Evolutionary conservation across 2,888 invertebrate genomes (phyloP).

Genomic region (Drosophila anomelani): DNA sequence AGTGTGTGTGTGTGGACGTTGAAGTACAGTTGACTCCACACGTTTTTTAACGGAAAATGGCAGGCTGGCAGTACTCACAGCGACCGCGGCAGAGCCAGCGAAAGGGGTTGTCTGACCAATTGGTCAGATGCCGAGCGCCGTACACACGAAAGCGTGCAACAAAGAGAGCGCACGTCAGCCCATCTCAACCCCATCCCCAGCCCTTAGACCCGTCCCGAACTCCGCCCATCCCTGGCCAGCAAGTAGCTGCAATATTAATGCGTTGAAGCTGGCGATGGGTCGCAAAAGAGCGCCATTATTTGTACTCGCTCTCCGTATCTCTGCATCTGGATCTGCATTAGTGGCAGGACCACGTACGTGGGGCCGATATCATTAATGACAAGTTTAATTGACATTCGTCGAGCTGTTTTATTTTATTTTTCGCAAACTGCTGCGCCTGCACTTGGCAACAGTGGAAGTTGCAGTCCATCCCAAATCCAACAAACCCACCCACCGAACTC

Average conservation of each 20-base stretch:
- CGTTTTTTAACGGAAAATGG: constrained; percentile 72
- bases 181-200: constrained; percentile 30
- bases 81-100: constrained; percentile 21
- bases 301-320: constrained; percentile 22
- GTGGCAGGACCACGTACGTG: constrained; percentile 22
- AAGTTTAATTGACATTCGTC: constrained; percentile 64
- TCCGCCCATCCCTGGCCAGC: constrained; percentile 29
- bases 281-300: constrained; percentile 53
- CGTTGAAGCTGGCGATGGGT: constrained; percentile 36
- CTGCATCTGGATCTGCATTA: constrained; percentile 18
- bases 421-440: constrained; percentile 57
- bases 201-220: background rate
- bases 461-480: constrained; percentile 5
- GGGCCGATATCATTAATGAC: constrained; percentile 64
- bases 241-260: constrained; percentile 69
- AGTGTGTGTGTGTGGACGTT: constrained; percentile 53
- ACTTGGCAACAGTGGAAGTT: constrained; percentile 61
- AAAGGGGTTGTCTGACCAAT: constrained; percentile 37
- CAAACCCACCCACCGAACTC: constrained; percentile 37
- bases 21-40: constrained; percentile 82
- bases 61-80: constrained; percentile 48
- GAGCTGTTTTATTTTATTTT: constrained; percentile 10
- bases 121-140: constrained; percentile 60
- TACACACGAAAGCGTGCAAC: constrained; percentile 22
- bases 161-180: constrained; percentile 55